Conservation (phyloP, 2,113 vertebrate genomes). For the Apeltes quadracus region DNA sequence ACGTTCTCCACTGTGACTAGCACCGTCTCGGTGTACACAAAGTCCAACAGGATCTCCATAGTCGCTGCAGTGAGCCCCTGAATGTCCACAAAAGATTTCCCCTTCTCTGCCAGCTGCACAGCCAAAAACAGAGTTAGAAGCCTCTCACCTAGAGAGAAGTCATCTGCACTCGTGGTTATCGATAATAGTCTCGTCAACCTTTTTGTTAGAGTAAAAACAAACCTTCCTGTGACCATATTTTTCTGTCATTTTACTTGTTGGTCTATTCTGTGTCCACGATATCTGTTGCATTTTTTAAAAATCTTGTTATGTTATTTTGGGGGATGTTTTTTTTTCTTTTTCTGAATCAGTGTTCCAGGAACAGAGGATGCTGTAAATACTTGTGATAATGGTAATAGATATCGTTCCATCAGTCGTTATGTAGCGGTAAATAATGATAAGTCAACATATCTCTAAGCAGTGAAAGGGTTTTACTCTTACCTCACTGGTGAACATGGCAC, state of each 20-base stretch:
- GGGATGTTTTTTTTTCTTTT: too few relatives aligned
- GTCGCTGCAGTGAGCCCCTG: constrained; percentile 95
- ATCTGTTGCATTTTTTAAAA: not conserved
- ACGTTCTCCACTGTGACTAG: constrained; percentile 98
- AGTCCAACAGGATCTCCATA: constrained; percentile 99
- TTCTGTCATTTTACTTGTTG: too few relatives aligned
- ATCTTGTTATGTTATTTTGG: too few relatives aligned
- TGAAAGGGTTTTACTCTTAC: constrained; percentile 70
- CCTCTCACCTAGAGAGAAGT: constrained; percentile 1
- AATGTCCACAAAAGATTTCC: constrained; percentile 97
- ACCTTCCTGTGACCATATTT: not conserved
- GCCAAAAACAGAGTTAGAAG: constrained; percentile 28
- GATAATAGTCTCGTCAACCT: not conserved
- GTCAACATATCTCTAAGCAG: not conserved
- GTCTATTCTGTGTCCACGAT: not conserved
- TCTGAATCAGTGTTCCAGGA: not conserved
- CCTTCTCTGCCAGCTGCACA: constrained; percentile 93
- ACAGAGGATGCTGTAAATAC: not conserved
- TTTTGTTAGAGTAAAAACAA: constrained; percentile 10
- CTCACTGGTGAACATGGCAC: constrained; percentile 99
- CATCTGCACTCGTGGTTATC: not conserved
- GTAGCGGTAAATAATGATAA: not conserved
- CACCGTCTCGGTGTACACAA: constrained; percentile 98
- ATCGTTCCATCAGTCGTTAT: not conserved
- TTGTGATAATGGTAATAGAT: not conserved